Conservation (phyloP, 2,797 vertebrate species). For the Aythya fuligula region DNA sequence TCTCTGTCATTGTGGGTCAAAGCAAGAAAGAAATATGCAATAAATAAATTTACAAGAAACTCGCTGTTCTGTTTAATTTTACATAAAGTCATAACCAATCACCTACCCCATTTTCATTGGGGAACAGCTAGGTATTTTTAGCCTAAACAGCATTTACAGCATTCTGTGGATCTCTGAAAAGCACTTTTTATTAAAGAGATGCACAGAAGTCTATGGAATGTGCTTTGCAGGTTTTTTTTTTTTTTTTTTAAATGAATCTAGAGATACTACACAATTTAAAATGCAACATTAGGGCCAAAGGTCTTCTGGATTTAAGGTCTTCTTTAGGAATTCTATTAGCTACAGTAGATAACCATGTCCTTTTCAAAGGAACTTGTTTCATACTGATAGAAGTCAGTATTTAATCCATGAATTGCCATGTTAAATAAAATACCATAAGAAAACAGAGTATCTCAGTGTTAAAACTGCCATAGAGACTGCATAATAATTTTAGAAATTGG, state of each 20-base stretch:
- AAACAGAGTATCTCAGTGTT: background rate
- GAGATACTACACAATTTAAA: background rate
- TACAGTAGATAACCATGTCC: background rate
- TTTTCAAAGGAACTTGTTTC: background rate
- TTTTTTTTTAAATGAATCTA: background rate
- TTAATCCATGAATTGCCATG: background rate
- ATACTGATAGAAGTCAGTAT: background rate
- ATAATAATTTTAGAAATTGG: too few species aligned
- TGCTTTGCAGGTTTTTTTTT: background rate
- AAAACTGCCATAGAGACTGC: too few species aligned
- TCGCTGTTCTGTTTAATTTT: background rate
- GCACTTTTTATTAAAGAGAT: background rate
- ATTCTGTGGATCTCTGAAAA: background rate
- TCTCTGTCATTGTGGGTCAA: background rate
- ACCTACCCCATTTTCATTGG: background rate
- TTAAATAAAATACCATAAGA: background rate
- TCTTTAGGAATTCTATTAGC: background rate
- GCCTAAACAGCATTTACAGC: background rate
- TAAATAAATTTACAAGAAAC: constrained; percentile 16
- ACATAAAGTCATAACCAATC: background rate
- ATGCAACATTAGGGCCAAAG: background rate
- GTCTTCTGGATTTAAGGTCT: background rate
- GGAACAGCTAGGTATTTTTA: background rate
- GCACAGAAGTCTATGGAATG: background rate
- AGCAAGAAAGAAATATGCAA: background rate